Base-by-base conservation (phyloP, 2,888 invertebrate species). In the Pelosia muscerda region DNA sequence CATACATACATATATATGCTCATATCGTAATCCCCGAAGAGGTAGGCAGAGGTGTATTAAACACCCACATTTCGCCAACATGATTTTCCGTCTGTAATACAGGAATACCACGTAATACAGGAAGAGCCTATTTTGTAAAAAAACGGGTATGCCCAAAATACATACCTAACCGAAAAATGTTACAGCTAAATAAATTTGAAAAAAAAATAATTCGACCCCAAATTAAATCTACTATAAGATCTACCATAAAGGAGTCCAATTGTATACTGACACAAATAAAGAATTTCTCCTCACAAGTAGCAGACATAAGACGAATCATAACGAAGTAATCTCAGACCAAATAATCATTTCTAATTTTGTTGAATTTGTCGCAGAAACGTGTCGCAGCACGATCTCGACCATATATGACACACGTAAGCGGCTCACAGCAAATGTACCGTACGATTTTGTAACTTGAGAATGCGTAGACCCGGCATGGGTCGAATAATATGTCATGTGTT, bases 351-450 rank as follows among this genome's bases (percentile, higher is more conserved):
- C 67, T 73, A 69, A 76, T 78, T 77, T 65, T 66, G 68, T 66
- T 61, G 65, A 69, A 77, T 77, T 78, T 77, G 78, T 75, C 75
- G 75, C 72, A 57, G 82, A 86, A 88, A 86, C 83, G 81, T 84
- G 81, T 86, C 82, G 84, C 84, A 83, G 67, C 63, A 65, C 59
- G 59, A 74, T 78, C 77, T 72, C 78, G 67, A 55, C 69, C 72
- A 60, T 74, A 66, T 78, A 77, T 66, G 73, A 81, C 73, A 81
- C 84, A 86, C 82, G 85, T 85, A 80, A 85, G 80, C 75, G 77
- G 81, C 77, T 82, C 84, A 70, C 71, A 79, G 81, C 83, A 84
- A 86, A 86, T 88, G 82, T 90, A 90, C 90, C 90, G 90, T 89
- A 89, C 85, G 83, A 71, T 77, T 73, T 63, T 72, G 84, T 83